These are phyloP conservation scores for human DNA, from an alignment of 2,113 vertebrate species.

Conservation along the genomic window GRCh38 chrX:14399501-14400000, in stretches of 20 bases:
- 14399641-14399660: neutral
- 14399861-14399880: constrained; percentile 27
- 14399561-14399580: constrained; percentile 15
- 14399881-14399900: constrained; percentile 36
- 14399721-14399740: neutral
- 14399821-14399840: neutral
- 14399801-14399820: constrained; percentile 26
- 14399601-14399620: neutral
- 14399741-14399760: neutral
- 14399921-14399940: constrained; percentile 16
- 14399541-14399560: constrained; percentile 29
- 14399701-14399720: neutral
- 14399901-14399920: constrained; percentile 23
- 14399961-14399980: constrained; percentile 7
- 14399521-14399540: constrained; percentile 40
- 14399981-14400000: neutral
- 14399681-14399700: neutral
- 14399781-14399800: constrained; percentile 28
- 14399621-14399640: neutral
- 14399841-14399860: neutral
- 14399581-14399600: neutral
- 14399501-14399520: constrained; percentile 25
- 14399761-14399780: neutral
- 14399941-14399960: neutral
- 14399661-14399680: neutral